Base-by-base conservation (phyloP, 2,797 vertebrate species). In the Neomorphus geoffroyi region DNA sequence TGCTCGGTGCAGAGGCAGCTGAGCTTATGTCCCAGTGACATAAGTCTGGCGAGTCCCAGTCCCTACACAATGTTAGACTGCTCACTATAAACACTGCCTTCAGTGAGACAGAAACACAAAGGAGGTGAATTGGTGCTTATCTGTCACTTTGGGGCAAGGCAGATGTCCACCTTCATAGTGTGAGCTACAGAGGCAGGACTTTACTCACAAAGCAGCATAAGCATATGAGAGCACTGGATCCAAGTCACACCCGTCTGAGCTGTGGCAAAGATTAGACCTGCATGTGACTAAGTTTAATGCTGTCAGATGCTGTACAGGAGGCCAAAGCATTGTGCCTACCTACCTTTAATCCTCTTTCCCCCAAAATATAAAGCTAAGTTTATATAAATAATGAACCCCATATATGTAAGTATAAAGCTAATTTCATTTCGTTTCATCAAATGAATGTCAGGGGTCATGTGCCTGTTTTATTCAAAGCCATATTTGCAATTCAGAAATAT, bases 1-100 rank as follows among this genome's bases (percentile, higher is more conserved):
- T 61, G 73, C 53, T 45, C 7, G 3, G 12, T 15, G 66, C 65
- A 13, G 28, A 60, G 18, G 13, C 16, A 39, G 37, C 33, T 46
- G 28, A 69, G 66, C 70, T 50, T 18, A 30, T 71, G 39, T 41
- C 57, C 41, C 0, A 4, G 41, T 37, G 10, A 19, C 7, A 1
- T 4, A 46, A 32, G 28, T n/a, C 66, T 62, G 73, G 8, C 0
- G 0, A 53, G 56, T 24, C 27, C 1, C 1, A 24, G 19, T 64
- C 45, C 53, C n/a, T 28, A 0, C 1, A 1, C 0, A 5, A 62
- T 30, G 19, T 23, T n/a, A 22, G 28, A 46, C 64, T 35, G 23
- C n/a, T 88, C 0, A 0, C 62, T 45, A 5, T 10, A 15, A 72
- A 32, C 67, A 26, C 16, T 9, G 5, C 30, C 23, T 4, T 5